These are phyloP conservation scores for Carterocephalus palaemon DNA, from an alignment of 2,888 invertebrate genomes.

Conservation along the genomic window DNA sequence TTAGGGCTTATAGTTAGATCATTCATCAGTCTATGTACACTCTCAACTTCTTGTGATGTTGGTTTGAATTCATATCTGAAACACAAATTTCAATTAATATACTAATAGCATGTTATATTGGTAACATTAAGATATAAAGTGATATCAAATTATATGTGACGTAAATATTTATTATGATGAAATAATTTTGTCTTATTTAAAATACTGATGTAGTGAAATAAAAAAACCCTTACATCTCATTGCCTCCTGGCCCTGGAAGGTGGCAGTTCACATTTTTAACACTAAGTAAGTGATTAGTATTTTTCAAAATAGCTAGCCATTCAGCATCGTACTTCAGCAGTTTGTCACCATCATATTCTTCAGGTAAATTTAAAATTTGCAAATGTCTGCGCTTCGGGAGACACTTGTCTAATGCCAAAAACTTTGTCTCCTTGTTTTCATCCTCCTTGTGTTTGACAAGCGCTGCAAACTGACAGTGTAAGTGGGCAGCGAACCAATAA, in stretches of 20 bases:
- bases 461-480: conserved; percentile 97
- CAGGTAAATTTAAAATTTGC: conserved; percentile 86
- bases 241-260: conserved; percentile 88
- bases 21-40: conserved; percentile 81
- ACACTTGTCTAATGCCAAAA: conserved; percentile 98
- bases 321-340: conserved; percentile 90
- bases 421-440: conserved; percentile 81
- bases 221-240: conserved; percentile 78
- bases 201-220: too few species aligned
- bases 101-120: too few species aligned
- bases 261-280: conserved; percentile 84
- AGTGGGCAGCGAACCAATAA: conserved; percentile 98
- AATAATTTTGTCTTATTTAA: too few species aligned
- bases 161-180: too few species aligned
- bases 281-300: conserved; percentile 92
- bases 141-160: too few species aligned
- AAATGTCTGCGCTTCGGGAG: conserved; percentile 92
- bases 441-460: conserved; percentile 85
- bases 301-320: conserved; percentile 93
- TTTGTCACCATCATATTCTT: conserved; percentile 73
- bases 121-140: too few species aligned
- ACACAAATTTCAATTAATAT: conserved; percentile 30
- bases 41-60: conserved; percentile 84
- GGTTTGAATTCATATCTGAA: conserved; percentile 86
- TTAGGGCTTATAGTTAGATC: conserved; percentile 83